Evolutionary conservation across 2,888 invertebrate species (phyloP).

Genomic region (Diachrysia chrysitis): DNA sequence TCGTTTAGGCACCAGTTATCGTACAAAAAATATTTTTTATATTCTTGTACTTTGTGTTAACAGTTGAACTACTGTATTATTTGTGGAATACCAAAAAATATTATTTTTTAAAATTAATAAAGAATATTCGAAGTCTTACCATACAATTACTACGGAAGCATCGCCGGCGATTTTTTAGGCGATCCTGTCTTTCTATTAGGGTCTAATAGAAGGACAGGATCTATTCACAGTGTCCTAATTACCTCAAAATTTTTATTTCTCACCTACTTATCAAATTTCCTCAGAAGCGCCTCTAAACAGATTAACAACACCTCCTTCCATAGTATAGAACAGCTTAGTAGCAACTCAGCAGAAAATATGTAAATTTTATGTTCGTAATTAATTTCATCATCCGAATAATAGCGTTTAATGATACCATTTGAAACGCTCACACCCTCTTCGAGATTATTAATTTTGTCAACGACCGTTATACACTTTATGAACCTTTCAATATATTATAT

Average conservation of each 20-base stretch:
- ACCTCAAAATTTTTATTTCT: background rate
- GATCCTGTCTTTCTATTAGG: background rate
- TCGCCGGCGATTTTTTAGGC: background rate
- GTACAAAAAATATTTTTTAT: too few species aligned
- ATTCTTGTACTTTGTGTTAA: too few species aligned
- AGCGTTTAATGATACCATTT: conserved; percentile 65
- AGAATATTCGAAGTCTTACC: too few species aligned
- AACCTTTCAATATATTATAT: conserved; percentile 67
- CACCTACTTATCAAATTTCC: conserved; percentile 5
- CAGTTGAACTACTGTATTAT: too few species aligned
- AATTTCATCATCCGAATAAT: conserved; percentile 69
- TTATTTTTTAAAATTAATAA: too few species aligned
- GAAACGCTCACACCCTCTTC: conserved; percentile 62
- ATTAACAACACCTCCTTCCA: conserved; percentile 22
- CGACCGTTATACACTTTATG: conserved; percentile 70
- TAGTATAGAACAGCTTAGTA: conserved; percentile 21
- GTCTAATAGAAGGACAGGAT: background rate
- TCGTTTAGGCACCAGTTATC: too few species aligned
- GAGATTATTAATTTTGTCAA: conserved; percentile 73
- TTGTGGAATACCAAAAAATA: too few species aligned
- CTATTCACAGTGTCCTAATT: too few species aligned
- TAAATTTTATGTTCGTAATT: conserved; percentile 62
- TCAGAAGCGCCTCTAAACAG: conserved; percentile 12
- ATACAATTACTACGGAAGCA: background rate
- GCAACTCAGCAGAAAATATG: conserved; percentile 50